Conservation (phyloP, 2,113 vertebrate species). For the Xenopus borealis region DNA sequence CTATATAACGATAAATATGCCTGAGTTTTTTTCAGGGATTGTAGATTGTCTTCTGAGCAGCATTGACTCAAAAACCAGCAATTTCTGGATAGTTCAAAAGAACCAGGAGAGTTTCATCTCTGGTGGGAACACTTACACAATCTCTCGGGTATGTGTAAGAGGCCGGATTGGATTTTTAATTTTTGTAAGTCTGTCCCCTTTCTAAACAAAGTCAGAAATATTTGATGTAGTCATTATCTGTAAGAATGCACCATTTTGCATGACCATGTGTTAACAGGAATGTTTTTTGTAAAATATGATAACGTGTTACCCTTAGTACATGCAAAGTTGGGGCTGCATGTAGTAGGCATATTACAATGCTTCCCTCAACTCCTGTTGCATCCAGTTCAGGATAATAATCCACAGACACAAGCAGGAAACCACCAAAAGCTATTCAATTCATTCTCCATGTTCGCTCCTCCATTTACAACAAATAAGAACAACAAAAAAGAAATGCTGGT, state of each 20-base stretch:
- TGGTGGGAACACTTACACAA: slow-evolving; percentile 53
- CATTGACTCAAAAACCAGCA: slow-evolving; percentile 53
- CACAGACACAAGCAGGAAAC: slow-evolving; percentile 53
- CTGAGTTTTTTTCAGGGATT: slow-evolving; percentile 67
- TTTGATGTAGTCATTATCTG: slow-evolving; percentile 7
- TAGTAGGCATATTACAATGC: slow-evolving; percentile 53
- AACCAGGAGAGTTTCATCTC: slow-evolving; percentile 32
- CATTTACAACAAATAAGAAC: slow-evolving; percentile 59
- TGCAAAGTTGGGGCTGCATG: slow-evolving; percentile 55
- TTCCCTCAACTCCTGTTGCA: slow-evolving; percentile 44
- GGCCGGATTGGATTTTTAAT: slow-evolving; percentile 50
- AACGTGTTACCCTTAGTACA: slow-evolving; percentile 50
- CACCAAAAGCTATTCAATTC: slow-evolving; percentile 54
- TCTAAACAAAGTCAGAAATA: slow-evolving; percentile 49
- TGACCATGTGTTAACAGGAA: slow-evolving; percentile 42
- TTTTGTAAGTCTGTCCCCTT: slow-evolving; percentile 55
- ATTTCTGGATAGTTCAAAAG: slow-evolving; percentile 32
- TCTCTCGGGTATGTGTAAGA: slow-evolving; percentile 53
- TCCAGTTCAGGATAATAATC: slow-evolving; percentile 58
- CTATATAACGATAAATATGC: slow-evolving; percentile 54
- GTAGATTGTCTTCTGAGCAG: slow-evolving; percentile 59
- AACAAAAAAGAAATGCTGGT: slow-evolving; percentile 68
- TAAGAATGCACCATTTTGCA: slow-evolving; percentile 33
- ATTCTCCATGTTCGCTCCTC: slow-evolving; percentile 58
- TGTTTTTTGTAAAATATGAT: slow-evolving; percentile 37